Percentiles rank a stretch among this genome's conserved stretches.
Conservation (phyloP, 2,888 invertebrate species). For the Anoplius nigerrimus region DNA sequence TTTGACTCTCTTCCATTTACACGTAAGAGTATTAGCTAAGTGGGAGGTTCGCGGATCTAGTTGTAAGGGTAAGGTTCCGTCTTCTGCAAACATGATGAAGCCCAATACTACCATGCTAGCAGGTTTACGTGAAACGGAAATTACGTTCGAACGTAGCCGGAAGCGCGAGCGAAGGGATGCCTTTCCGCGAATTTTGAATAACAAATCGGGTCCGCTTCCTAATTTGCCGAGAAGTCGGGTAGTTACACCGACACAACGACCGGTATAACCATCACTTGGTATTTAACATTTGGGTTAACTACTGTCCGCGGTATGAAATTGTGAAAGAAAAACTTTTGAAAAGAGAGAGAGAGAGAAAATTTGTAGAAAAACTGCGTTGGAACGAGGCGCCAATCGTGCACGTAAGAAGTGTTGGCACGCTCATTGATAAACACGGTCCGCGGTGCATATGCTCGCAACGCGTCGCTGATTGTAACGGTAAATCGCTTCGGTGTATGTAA, state of each 20-base stretch:
- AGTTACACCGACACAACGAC: conserved; percentile 20
- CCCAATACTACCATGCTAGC: conserved; percentile 18
- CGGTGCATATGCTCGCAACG: too few relatives aligned
- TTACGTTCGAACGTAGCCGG: conserved; percentile 54
- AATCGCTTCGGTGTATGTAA: too few relatives aligned
- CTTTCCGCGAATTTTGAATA: conserved; percentile 63
- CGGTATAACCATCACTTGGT: too few relatives aligned
- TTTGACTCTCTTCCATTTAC: neutral
- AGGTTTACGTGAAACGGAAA: conserved; percentile 46
- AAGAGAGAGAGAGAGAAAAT: too few relatives aligned
- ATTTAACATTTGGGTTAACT: too few relatives aligned
- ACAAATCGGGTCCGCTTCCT: conserved; percentile 57
- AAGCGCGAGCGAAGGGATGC: conserved; percentile 43
- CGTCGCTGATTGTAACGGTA: too few relatives aligned
- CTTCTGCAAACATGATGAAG: conserved; percentile 17
- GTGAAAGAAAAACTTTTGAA: too few relatives aligned
- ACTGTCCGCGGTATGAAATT: too few relatives aligned
- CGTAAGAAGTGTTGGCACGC: too few relatives aligned
- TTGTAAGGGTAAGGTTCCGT: neutral
- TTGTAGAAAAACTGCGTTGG: too few relatives aligned
- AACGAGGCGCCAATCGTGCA: too few relatives aligned
- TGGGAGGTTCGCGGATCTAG: neutral
- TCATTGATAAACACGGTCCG: too few relatives aligned
- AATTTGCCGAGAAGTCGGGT: conserved; percentile 47
- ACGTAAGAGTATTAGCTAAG: neutral